A percentile compares a stretch with the other conserved stretches of the same genome.
Conservation (phyloP, 2,797 vertebrate genomes). For the Acanthurus tractus region DNA sequence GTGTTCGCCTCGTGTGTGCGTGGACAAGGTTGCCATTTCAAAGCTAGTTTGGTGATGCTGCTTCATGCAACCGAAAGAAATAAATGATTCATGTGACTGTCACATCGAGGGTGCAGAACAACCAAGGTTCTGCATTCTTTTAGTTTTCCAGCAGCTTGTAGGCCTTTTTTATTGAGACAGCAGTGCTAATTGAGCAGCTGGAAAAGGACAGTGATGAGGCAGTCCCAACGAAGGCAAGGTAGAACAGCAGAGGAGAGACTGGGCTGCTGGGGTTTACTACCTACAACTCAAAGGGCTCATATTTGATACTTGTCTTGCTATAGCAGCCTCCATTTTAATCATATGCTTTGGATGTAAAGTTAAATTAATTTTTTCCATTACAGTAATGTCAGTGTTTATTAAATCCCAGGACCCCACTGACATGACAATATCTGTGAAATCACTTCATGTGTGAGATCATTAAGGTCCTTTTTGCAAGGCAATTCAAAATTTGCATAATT, state of each 20-base stretch:
- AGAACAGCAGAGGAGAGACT: slow-evolving; percentile 37
- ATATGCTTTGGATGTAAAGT: slow-evolving; percentile 64
- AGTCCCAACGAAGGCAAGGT: slow-evolving; percentile 26
- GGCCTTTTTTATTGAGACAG: slow-evolving; percentile 51
- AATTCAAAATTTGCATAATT: slow-evolving; percentile 50
- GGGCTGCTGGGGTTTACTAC: slow-evolving; percentile 53
- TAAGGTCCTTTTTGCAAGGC: slow-evolving; percentile 53
- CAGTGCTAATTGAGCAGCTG: slow-evolving; percentile 74
- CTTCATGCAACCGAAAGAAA: slow-evolving; percentile 57
- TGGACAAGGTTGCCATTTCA: slow-evolving; percentile 58
- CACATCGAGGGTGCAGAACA: slow-evolving; percentile 52
- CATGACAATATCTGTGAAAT: slow-evolving; percentile 43
- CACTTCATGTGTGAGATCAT: slow-evolving; percentile 33
- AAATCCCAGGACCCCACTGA: slow-evolving; percentile 27
- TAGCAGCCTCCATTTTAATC: slow-evolving; percentile 60
- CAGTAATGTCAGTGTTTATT: slow-evolving; percentile 48
- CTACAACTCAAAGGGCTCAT: slow-evolving; percentile 54
- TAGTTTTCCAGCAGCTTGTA: slow-evolving; percentile 57
- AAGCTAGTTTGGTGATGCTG: slow-evolving; percentile 54
- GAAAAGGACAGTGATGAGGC: slow-evolving; percentile 60
- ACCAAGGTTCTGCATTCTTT: slow-evolving; percentile 36
- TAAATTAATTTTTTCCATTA: slow-evolving; percentile 68
- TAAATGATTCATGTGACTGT: slow-evolving; percentile 77
- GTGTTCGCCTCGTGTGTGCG: slow-evolving; percentile 27
- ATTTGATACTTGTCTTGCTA: slow-evolving; percentile 58